These are phyloP conservation scores for Dilophus febrilis DNA, from an alignment of 2,888 invertebrate species.

Conservation along the genomic window DNA sequence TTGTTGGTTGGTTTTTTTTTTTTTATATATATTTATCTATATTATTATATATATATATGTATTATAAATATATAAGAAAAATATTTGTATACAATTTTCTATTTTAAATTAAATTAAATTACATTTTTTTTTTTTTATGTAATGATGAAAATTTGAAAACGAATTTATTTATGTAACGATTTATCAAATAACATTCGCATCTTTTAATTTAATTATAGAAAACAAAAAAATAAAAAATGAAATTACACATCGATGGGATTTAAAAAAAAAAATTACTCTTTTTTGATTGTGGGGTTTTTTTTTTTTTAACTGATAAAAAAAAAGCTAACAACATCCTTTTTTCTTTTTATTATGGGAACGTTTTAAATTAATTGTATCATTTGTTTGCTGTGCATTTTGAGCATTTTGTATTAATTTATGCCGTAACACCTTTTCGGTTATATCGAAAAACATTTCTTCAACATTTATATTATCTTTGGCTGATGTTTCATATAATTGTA, in stretches of 20 bases:
- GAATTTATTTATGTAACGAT: too few relatives aligned
- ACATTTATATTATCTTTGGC: constrained; percentile 99
- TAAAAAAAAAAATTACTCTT: constrained; percentile 4
- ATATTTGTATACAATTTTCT: too few relatives aligned
- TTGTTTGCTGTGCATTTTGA: constrained; percentile 23
- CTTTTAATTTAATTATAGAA: too few relatives aligned
- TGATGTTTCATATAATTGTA: constrained; percentile 93
- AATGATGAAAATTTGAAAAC: too few relatives aligned
- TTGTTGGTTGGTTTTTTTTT: too few relatives aligned
- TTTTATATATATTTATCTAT: too few relatives aligned
- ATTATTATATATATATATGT: too few relatives aligned
- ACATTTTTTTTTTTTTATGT: too few relatives aligned
- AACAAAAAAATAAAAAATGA: too few relatives aligned
- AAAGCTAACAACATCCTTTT: constrained; percentile 24
- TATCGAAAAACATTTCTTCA: constrained; percentile 80
- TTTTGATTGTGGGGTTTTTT: constrained; percentile 1
- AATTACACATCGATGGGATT: background rate
- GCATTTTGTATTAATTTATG: constrained; percentile 27
- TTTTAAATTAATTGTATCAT: constrained; percentile 25
- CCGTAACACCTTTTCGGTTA: constrained; percentile 35
- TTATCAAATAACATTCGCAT: too few relatives aligned
- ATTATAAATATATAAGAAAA: too few relatives aligned
- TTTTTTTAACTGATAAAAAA: background rate
- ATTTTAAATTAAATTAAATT: too few relatives aligned
- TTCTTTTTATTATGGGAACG: constrained; percentile 23